Percentiles rank a stretch among this genome's conserved stretches.
phyloP scores from a whole-genome alignment of 1,140 invertebrate species.

The Ceratosolen solmsi region DNA sequence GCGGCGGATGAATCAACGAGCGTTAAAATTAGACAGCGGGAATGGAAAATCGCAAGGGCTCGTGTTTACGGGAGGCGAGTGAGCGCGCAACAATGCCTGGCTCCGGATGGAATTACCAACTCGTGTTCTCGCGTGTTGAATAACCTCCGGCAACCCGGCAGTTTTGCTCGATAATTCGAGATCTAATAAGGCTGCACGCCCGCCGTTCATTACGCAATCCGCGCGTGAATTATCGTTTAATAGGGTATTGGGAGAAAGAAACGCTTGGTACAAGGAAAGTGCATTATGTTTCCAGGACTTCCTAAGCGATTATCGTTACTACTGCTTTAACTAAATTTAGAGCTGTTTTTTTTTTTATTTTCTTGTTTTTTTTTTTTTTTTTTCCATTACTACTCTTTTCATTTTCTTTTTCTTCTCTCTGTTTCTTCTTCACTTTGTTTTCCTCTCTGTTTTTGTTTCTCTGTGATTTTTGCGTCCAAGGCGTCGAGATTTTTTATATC shows the following conservation, averaged over 20 bases:
- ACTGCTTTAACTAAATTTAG: not conserved
- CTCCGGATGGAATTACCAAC: not conserved
- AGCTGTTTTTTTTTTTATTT: not conserved
- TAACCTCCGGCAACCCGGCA: slow-evolving; percentile 26
- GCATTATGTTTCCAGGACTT: not conserved
- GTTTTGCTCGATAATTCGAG: slow-evolving; percentile 40
- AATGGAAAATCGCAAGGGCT: not conserved
- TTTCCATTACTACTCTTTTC: too few relatives aligned
- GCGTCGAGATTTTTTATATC: too few relatives aligned
- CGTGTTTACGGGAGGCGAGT: not conserved
- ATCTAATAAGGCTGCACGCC: not conserved
- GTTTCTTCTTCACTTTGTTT: not conserved
- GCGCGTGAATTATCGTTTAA: slow-evolving; percentile 33
- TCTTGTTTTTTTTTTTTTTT: too few relatives aligned
- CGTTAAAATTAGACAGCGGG: not conserved
- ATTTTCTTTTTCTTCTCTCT: too few relatives aligned
- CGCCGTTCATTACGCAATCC: slow-evolving; percentile 11
- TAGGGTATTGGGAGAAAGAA: slow-evolving; percentile 9
- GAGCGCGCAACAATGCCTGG: not conserved
- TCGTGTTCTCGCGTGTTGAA: slow-evolving; percentile 27
- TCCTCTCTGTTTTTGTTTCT: not conserved
- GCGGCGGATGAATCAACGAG: too few relatives aligned
- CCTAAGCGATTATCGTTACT: not conserved
- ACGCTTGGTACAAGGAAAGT: slow-evolving; percentile 22
- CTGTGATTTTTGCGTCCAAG: too few relatives aligned